Evolutionary conservation across 1,140 invertebrate species (phyloP).

Genomic region (Aporrectodea caliginosa): DNA sequence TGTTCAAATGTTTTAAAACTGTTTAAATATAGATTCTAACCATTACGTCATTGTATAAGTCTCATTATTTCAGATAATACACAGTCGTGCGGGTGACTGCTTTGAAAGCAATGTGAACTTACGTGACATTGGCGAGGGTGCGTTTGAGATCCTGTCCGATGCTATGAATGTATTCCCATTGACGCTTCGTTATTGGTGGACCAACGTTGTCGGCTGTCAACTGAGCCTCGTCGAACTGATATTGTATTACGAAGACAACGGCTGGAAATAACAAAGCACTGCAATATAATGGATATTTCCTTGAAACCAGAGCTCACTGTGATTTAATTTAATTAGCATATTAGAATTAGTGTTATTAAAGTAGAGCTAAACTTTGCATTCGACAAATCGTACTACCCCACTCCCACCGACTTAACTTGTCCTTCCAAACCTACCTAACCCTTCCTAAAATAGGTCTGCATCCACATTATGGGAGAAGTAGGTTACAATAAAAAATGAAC

Average conservation of each 20-base stretch:
- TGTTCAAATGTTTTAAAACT: too few species aligned
- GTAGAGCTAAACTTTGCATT: not conserved
- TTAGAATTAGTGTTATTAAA: not conserved
- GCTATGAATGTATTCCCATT: constrained; percentile 89
- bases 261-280: constrained; percentile 59
- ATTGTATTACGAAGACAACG: constrained; percentile 89
- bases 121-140: constrained; percentile 77
- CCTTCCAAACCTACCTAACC: too few species aligned
- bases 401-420: too few species aligned
- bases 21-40: too few species aligned
- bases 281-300: not conserved
- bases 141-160: constrained; percentile 74
- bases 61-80: too few species aligned
- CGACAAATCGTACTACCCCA: not conserved
- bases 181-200: constrained; percentile 75
- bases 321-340: not conserved
- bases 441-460: too few species aligned
- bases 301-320: not conserved
- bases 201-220: constrained; percentile 84
- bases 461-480: too few species aligned
- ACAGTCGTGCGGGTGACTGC: too few species aligned
- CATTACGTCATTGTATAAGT: too few species aligned
- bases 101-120: too few species aligned
- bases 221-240: constrained; percentile 90
- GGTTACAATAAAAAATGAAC: too few species aligned